Evolutionary conservation across 2,888 invertebrate genomes (phyloP).

Genomic region (Agriopis leucophaearia): DNA sequence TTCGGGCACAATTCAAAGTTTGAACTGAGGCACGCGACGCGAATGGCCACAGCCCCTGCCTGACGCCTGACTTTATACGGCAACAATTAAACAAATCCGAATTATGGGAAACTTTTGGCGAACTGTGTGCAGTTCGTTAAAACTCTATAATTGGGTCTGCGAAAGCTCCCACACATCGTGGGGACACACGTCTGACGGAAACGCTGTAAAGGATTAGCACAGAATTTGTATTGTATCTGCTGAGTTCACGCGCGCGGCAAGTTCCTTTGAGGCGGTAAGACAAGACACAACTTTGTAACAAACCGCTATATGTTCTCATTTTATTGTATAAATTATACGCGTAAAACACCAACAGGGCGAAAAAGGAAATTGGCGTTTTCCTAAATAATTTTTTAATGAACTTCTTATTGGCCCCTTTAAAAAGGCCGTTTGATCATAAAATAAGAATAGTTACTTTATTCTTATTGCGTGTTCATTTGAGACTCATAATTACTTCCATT

Average conservation of each 20-base stretch:
- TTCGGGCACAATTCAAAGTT: slow-evolving; percentile 58
- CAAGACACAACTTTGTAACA: neutral
- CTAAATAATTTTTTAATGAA: slow-evolving; percentile 11
- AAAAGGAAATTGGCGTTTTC: neutral
- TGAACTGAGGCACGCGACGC: slow-evolving; percentile 48
- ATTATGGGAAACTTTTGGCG: slow-evolving; percentile 59
- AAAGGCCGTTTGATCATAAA: slow-evolving; percentile 4
- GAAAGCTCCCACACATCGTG: slow-evolving; percentile 50
- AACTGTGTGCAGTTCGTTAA: slow-evolving; percentile 65
- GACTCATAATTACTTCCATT: slow-evolving; percentile 53
- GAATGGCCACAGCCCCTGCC: slow-evolving; percentile 29
- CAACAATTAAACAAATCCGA: slow-evolving; percentile 63
- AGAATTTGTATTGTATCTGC: slow-evolving; percentile 50
- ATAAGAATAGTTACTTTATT: slow-evolving; percentile 15
- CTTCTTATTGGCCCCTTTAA: slow-evolving; percentile 4
- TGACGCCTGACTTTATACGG: slow-evolving; percentile 38
- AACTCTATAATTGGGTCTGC: slow-evolving; percentile 66
- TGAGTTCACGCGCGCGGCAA: slow-evolving; percentile 21
- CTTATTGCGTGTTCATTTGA: slow-evolving; percentile 26
- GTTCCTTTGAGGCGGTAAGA: slow-evolving; percentile 20
- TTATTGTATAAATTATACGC: too few species aligned
- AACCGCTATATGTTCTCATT: too few species aligned
- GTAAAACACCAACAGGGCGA: neutral
- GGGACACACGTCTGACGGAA: slow-evolving; percentile 51
- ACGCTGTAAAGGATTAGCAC: slow-evolving; percentile 53